These are phyloP conservation scores for Colistium nudipinnis DNA, from an alignment of 2,113 vertebrate genomes.

Conservation along the genomic window DNA sequence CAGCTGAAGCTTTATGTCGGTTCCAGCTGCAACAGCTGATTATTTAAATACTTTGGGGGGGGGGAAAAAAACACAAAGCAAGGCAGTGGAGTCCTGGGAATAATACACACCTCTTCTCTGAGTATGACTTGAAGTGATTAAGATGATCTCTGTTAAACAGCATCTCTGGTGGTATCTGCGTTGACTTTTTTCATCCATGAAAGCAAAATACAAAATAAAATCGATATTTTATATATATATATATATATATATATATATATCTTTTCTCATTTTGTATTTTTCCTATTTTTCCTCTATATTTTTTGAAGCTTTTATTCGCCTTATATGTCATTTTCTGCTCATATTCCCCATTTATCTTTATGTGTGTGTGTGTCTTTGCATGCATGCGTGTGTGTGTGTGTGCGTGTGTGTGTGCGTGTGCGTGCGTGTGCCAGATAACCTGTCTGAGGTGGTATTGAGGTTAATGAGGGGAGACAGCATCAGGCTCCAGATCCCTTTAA, in stretches of 20 bases:
- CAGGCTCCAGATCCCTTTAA: slow-evolving; percentile 68
- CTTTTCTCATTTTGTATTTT: not conserved
- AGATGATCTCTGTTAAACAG: too few species aligned
- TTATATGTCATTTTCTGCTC: not conserved
- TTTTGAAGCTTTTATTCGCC: not conserved
- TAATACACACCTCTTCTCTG: not conserved
- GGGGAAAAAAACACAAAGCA: not conserved
- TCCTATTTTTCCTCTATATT: not conserved
- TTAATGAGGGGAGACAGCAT: slow-evolving; percentile 70
- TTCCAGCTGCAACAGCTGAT: too few species aligned
- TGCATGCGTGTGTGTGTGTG: not conserved
- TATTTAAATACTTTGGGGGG: too few species aligned
- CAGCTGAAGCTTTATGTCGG: not conserved
- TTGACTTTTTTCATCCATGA: too few species aligned
- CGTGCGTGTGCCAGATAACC: slow-evolving; percentile 40
- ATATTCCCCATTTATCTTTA: slow-evolving; percentile 14
- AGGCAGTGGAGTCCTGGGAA: not conserved
- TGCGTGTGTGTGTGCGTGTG: slow-evolving; percentile 10
- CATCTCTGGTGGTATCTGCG: too few species aligned
- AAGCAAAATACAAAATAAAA: too few species aligned
- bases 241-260: too few species aligned
- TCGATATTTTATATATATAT: too few species aligned
- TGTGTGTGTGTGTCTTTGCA: not conserved
- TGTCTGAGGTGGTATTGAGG: slow-evolving; percentile 60
- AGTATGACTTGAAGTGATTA: too few species aligned